Percentiles rank a stretch among this genome's conserved stretches.
These are phyloP conservation scores for Astropecten irregularis DNA, from an alignment of 53 echinoderm and acorn worm species.

Conservation along the genomic window DNA sequence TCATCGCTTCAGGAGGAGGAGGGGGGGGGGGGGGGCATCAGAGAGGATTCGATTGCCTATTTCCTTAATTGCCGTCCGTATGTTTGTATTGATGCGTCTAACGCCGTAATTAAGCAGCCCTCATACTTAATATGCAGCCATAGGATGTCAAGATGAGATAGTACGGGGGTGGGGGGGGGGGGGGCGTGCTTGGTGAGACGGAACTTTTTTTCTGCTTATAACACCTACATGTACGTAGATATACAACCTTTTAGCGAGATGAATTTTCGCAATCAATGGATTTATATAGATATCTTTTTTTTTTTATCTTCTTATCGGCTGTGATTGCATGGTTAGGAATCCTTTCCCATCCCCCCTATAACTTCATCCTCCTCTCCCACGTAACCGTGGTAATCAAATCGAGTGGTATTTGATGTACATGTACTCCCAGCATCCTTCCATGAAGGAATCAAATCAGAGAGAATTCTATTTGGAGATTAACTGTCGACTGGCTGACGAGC, in stretches of 20 bases:
- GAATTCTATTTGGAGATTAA: constrained; percentile 46
- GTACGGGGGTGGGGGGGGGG: not conserved
- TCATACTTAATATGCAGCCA: constrained; percentile 20
- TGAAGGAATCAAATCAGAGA: constrained; percentile 35
- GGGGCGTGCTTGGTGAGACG: not conserved
- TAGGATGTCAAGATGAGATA: too few relatives aligned
- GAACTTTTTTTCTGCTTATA: not conserved
- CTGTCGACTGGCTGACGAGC: too few relatives aligned
- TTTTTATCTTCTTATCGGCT: not conserved
- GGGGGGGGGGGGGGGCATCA: too few relatives aligned
- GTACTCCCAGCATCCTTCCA: not conserved
- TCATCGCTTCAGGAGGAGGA: too few relatives aligned
- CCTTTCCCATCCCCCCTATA: too few relatives aligned
- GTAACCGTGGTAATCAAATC: constrained; percentile 25
- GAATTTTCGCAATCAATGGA: constrained; percentile 33
- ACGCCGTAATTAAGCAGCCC: constrained; percentile 4
- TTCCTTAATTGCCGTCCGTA: constrained; percentile 24
- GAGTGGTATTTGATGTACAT: constrained; percentile 49
- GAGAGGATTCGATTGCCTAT: too few relatives aligned
- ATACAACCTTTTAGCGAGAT: constrained; percentile 19
- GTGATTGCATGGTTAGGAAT: too few relatives aligned
- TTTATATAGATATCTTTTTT: too few relatives aligned
- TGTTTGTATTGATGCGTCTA: constrained; percentile 29
- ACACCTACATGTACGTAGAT: not conserved
- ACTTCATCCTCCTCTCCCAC: not conserved